These are phyloP conservation scores for Chrysogorgia sp. DNA, from an alignment of 92 coral and sea anemone genomes.

Conservation along the genomic window DNA sequence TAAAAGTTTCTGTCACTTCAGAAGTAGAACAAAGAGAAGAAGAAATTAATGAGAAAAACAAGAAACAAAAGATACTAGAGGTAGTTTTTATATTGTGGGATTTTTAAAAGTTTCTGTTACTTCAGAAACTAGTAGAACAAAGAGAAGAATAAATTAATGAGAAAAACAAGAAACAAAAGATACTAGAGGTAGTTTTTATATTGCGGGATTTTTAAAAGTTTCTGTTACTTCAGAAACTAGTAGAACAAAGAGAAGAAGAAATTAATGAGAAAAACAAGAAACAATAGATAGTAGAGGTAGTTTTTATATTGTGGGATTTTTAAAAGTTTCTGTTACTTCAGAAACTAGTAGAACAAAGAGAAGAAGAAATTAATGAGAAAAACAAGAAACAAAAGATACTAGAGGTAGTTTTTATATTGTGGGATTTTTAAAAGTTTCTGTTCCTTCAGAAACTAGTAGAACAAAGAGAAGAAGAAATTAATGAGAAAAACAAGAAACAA, in stretches of 20 bases:
- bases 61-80: conserved; percentile 76
- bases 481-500: conserved; percentile 63
- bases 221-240: conserved; percentile 78
- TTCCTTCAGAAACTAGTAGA: conserved; percentile 76
- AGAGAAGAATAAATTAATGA: conserved; percentile 55
- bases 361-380: conserved; percentile 50
- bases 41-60: conserved; percentile 51
- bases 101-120: conserved; percentile 87
- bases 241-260: conserved; percentile 47
- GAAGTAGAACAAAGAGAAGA: conserved; percentile 60
- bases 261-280: conserved; percentile 62
- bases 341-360: conserved; percentile 61
- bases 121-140: conserved; percentile 70
- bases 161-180: conserved; percentile 67
- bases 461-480: conserved; percentile 47
- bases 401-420: conserved; percentile 92
- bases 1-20: conserved; percentile 92
- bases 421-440: conserved; percentile 90
- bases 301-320: conserved; percentile 86
- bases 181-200: conserved; percentile 88
- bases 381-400: conserved; percentile 73
- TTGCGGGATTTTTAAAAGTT: conserved; percentile 96
- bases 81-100: conserved; percentile 94
- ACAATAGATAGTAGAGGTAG: conserved; percentile 87
- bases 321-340: conserved; percentile 92